Evolutionary conservation across 2,113 vertebrate species (phyloP).

Genomic region (Gavialis gangeticus): DNA sequence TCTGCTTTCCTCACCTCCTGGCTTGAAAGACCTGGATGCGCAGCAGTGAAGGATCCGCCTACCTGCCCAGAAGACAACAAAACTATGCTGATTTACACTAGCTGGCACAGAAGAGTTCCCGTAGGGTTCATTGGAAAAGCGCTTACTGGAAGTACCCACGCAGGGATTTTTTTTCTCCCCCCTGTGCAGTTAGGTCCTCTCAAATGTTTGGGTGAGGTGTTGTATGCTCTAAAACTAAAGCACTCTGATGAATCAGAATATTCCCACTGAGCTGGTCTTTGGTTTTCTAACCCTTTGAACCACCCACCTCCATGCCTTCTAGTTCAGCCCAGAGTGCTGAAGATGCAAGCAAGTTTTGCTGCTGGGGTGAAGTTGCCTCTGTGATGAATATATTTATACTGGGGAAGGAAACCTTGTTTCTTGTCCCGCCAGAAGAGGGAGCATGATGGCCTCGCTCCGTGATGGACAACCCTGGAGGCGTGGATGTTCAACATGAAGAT

Average conservation of each 20-base stretch:
- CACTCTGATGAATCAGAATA: background rate
- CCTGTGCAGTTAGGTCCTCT: background rate
- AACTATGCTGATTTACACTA: background rate
- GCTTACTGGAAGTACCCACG: background rate
- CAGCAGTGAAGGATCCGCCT: background rate
- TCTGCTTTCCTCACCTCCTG: background rate
- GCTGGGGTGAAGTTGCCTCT: accelerated
- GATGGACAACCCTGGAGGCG: background rate
- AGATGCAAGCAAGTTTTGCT: background rate
- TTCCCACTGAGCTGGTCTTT: background rate
- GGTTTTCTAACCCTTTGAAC: background rate
- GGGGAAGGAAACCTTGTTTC: background rate
- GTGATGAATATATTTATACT: background rate
- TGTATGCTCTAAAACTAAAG: background rate
- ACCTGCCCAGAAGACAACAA: background rate
- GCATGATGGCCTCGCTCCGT: background rate
- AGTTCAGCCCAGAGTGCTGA: background rate
- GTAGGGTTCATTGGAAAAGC: background rate
- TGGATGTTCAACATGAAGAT: background rate
- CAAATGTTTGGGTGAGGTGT: background rate
- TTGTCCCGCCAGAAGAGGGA: background rate
- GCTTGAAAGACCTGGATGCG: background rate
- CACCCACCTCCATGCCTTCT: background rate
- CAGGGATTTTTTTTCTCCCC: background rate
- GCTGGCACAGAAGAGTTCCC: background rate